Evolutionary conservation across 92 coral and sea anemone genomes (phyloP), one percentile per base, ranked within the genome.

Genomic region (Parazoanthus swiftii): DNA sequence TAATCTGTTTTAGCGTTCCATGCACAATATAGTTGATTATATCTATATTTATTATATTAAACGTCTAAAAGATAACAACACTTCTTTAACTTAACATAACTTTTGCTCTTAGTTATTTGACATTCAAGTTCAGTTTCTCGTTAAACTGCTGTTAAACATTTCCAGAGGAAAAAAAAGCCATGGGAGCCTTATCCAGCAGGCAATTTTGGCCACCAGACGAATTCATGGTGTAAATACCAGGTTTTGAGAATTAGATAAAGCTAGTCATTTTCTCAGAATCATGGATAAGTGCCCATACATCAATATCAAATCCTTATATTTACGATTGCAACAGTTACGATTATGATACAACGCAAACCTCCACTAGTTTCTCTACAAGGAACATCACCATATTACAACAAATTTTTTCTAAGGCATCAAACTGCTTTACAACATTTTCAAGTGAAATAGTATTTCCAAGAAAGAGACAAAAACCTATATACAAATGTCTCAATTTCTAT

Each of bases 121-220:
- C 33, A 37, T 76, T 76, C 25, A 76, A 36, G 46, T 37, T 74
- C 29, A 44, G 18, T 20, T 21, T 46, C 66, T 21, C 33, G 65
- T 6, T 48, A 20, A 5, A 20, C 5, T 77, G 16, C 33, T n/a
- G 33, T 50, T 20, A 46, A 9, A 16, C n/a, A 13, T 14, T 26
- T 80, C 36, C 6, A 23, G 59, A 38, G 48, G 16, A 80, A 36
- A 20, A 33, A 33, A 54, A 33, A 13, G 59, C 37, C 37, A 18
- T 35, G 18, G 21, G 25, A 36, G 73, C 72, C 85, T 56, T 56
- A 36, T 46, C 84, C 84, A 56, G 72, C 71, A 80, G 73, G 85
- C 85, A 35, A 56, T 14, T 80, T 80, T 36, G 77, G 42, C 43
- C n/a, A 16, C 14, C 59, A 33, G 38, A 11, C 33, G 37, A 10